Conservation (phyloP, 2,113 vertebrate species). For the Callionymus lyra region DNA sequence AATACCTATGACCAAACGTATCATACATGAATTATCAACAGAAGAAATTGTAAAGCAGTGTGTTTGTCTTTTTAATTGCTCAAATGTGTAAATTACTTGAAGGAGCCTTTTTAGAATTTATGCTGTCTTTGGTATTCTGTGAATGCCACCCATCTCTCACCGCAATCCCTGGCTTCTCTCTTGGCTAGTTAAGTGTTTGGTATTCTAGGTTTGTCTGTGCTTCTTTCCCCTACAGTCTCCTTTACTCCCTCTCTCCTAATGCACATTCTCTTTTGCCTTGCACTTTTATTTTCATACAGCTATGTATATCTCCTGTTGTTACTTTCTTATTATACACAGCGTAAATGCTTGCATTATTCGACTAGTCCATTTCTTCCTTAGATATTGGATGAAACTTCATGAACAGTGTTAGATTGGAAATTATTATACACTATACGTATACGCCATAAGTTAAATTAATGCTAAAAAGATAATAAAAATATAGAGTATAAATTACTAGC, state of each 20-base stretch:
- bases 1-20: background rate
- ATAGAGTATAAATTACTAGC: no score
- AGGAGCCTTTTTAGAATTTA: slow-evolving; percentile 32
- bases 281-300: slow-evolving; percentile 1
- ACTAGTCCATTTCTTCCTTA: no score
- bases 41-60: background rate
- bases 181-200: slow-evolving; percentile 40
- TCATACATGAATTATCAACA: background rate
- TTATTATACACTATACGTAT: no score
- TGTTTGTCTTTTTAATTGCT: slow-evolving; percentile 25
- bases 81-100: slow-evolving; percentile 33
- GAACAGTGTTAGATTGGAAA: no score
- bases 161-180: slow-evolving; percentile 39
- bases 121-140: slow-evolving; percentile 51
- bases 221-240: slow-evolving; percentile 41
- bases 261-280: slow-evolving; percentile 12
- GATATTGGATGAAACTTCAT: no score
- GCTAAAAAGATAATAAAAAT: no score
- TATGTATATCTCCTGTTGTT: slow-evolving; percentile 6
- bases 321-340: background rate
- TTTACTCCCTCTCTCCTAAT: slow-evolving; percentile 10
- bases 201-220: slow-evolving; percentile 53
- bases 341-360: no score
- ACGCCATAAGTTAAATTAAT: no score
- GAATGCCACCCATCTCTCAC: slow-evolving; percentile 33